Evolutionary conservation across 2,888 invertebrate genomes (phyloP).

Genomic region (Malacosoma neustria): DNA sequence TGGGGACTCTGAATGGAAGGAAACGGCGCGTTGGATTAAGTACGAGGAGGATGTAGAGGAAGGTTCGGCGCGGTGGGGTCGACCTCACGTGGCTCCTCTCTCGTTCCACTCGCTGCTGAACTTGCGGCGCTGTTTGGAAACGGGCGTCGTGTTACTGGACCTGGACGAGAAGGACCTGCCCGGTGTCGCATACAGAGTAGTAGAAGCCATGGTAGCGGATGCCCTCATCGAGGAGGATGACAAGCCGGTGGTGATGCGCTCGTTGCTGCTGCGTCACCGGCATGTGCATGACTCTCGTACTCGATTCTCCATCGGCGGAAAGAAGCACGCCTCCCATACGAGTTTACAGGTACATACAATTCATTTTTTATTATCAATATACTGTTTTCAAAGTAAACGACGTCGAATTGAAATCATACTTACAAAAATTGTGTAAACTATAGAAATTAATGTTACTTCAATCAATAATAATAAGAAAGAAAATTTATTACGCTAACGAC

Average conservation of each 20-base stretch:
- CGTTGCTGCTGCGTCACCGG: conserved; percentile 87
- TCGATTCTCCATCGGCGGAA: conserved; percentile 81
- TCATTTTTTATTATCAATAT: no score
- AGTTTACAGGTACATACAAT: conserved; percentile 90
- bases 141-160: conserved; percentile 91
- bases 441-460: no score
- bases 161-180: conserved; percentile 92
- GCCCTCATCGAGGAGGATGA: conserved; percentile 90
- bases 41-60: conserved; percentile 98
- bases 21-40: conserved; percentile 98
- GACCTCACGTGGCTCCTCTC: conserved; percentile 95
- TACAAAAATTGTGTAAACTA: no score
- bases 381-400: no score
- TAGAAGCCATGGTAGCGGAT: conserved; percentile 86
- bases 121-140: conserved; percentile 90
- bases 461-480: no score
- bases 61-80: conserved; percentile 94
- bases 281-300: conserved; percentile 90
- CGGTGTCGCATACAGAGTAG: conserved; percentile 82
- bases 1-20: conserved; percentile 91
- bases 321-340: conserved; percentile 85
- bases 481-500: no score
- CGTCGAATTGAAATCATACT: no score
- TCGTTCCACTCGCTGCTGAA: conserved; percentile 95
- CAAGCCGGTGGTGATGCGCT: conserved; percentile 88